Evolutionary conservation across 2,797 vertebrate species (phyloP), one percentile per base, ranked within the genome.

Genomic region (Aulostomus chinensis): DNA sequence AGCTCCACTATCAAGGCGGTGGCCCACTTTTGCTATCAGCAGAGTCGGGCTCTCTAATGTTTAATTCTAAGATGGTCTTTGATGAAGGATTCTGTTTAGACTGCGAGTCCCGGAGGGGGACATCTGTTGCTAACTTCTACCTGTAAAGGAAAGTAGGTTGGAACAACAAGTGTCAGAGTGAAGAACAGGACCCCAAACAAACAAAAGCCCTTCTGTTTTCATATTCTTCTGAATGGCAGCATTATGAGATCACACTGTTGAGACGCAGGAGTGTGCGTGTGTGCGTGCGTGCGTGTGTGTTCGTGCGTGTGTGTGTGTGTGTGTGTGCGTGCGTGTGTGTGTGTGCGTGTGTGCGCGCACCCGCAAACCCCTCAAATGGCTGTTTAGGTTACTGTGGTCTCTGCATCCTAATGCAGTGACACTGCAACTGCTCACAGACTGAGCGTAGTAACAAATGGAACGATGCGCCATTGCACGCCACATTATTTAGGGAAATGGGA

Each of bases 21-120:
- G 75, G 68, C 84, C 85, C 84, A 84, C 43, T 83, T 86, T 77
- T 32, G 65, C 74, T 80, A 13, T 18, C 55, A 82, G 78, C 64
- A 33, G 57, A 78, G 65, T 70, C 73, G 22, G 52, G 11, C 60
- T 68, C 53, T 53, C 52, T 82, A 59, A 70, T 86, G 81, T 88
- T 86, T 86, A 76, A 87, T 87, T 88, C 86, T 55, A 67, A 25
- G 24, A 70, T 78, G 73, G 77, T 81, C 86, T 88, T 87, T 88
- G 84, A 88, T 88, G 76, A 86, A 83, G 54, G 73, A 85, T 86
- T 88, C 84, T 81, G 76, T 85, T 86, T 87, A 53, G 80, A 76
- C 71, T 77, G 37, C 0, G 10, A 33, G 54, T 54, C 83, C 81
- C 38, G 26, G 14, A 26, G 62, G 52, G 52, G 45, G 58, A 42